These are phyloP conservation scores for Perizoma affinitatum DNA, from an alignment of 2,888 invertebrate genomes.

Conservation along the genomic window DNA sequence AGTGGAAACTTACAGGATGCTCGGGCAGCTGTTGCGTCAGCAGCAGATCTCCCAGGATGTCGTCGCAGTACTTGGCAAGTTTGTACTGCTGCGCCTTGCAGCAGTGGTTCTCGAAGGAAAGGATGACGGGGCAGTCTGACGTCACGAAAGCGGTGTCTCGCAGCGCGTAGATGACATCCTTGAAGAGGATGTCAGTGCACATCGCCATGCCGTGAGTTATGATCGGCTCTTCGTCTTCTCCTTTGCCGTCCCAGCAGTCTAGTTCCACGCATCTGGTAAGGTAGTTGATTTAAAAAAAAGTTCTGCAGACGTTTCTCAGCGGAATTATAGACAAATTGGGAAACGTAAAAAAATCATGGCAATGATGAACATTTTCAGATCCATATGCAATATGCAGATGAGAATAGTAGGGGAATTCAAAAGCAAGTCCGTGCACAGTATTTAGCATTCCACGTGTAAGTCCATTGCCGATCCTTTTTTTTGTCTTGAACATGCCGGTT, in stretches of 20 bases:
- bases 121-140: conserved; percentile 97
- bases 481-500: too few species aligned
- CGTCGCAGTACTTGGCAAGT: conserved; percentile 99
- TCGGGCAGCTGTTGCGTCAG: conserved; percentile 94
- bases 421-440: too few species aligned
- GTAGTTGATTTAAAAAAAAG: too few species aligned
- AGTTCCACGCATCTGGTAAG: conserved; percentile 94
- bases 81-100: conserved; percentile 98
- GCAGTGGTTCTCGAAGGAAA: conserved; percentile 99
- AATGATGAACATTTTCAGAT: too few species aligned
- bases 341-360: too few species aligned
- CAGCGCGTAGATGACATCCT: conserved; percentile 98
- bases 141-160: conserved; percentile 99
- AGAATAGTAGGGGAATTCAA: too few species aligned
- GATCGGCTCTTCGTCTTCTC: conserved; percentile 99
- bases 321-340: too few species aligned
- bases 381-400: too few species aligned
- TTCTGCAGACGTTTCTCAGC: too few species aligned
- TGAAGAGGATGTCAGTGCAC: conserved; percentile 99
- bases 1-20: conserved; percentile 87
- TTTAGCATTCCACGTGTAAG: too few species aligned
- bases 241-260: conserved; percentile 99
- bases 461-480: too few species aligned
- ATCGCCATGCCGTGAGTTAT: conserved; percentile 99
- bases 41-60: conserved; percentile 96